Conservation (phyloP, 2,797 vertebrate species). For the Onychomys leucogaster region DNA sequence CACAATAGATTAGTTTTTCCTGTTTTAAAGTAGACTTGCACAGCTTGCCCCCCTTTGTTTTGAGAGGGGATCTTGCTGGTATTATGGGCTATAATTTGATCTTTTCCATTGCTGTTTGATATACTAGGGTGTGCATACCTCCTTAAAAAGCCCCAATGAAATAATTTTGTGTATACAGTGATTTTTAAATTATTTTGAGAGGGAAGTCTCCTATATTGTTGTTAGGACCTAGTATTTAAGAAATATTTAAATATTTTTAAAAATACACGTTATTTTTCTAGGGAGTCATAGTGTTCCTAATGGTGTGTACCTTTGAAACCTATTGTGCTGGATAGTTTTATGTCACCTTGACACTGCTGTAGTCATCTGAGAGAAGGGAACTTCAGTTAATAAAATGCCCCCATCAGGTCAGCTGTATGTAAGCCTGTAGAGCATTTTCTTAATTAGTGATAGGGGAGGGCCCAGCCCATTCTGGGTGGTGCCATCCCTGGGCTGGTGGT, state of each 20-base stretch:
- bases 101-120: not conserved
- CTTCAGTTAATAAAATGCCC: not conserved
- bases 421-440: not conserved
- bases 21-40: constrained; percentile 27
- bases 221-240: not conserved
- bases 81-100: not conserved
- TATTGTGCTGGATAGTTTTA: not conserved
- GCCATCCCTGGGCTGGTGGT: not conserved
- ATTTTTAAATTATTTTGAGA: not conserved
- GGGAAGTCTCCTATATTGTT: not conserved
- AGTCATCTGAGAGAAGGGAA: not conserved
- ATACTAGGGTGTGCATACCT: not conserved
- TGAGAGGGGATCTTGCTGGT: not conserved
- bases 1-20: constrained; percentile 26
- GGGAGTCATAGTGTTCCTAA: not conserved
- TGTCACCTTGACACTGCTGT: not conserved
- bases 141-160: not conserved
- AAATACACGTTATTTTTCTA: not conserved
- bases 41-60: not conserved
- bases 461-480: not conserved
- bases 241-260: no score
- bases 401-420: not conserved
- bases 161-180: constrained; percentile 11
- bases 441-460: not conserved
- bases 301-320: not conserved